Evolutionary conservation across 2,888 invertebrate genomes (phyloP), one percentile per base, ranked within the genome.

Genomic region (Nymphalis urticae): DNA sequence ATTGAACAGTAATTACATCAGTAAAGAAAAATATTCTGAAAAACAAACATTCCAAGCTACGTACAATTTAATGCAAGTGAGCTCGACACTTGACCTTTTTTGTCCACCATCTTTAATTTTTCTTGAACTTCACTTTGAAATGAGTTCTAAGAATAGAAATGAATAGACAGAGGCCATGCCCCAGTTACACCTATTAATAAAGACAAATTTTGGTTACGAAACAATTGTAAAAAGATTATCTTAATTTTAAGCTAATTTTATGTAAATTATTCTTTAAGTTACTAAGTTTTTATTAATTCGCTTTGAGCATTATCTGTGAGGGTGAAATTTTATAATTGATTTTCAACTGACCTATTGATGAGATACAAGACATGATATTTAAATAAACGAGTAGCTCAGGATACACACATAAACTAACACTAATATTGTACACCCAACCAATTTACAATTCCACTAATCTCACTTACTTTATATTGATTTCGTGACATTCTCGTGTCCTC

Each of bases 111-210:
- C 65, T 70, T 71, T 71, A 68, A 72, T 68, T 70, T 72, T 68
- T 72, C 66, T 72, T 70, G 68, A 70, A 70, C 68, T 68, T 70
- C 65, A 66, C 70, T 70, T 66, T 63, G 70, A 64, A 72, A 70
- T 70, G 67, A 70, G 68, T 64, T 66, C 72, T 64, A 72, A 70
- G 68, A 72, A 72, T 72, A 72, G 66, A 68, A 70, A 68, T 70
- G 65, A 70, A 70, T 65, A 66, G 64, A 62, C 48, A 48, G 48
- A 62, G 70, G 72, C 68, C 72, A 64, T 19, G 72, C 61, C 72
- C 70, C 66, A 68, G 60, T 61, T 72, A 27, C 65, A 63, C 56
- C 66, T 66, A 53, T 66, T 58, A 66, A 62, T 62, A 32, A 32
- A 42, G 48, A 62, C 53, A 54, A 62, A 56, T 60, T 21, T 60